Conservation (phyloP, 2,113 vertebrate genomes). For the Nothocercus julius region DNA sequence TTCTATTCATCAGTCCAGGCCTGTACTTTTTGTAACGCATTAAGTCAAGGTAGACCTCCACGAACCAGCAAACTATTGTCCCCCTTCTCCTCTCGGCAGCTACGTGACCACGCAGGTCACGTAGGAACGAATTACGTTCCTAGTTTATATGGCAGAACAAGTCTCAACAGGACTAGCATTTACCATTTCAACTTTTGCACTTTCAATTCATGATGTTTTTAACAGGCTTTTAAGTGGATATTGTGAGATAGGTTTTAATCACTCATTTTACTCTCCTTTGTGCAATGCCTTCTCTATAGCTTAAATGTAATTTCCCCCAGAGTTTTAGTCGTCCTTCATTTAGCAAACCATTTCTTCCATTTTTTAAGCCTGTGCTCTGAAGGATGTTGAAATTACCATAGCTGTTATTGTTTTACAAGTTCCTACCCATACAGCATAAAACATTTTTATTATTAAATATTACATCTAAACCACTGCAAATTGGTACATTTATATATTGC, state of each 20-base stretch:
- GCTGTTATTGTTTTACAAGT: neutral
- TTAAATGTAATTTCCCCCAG: neutral
- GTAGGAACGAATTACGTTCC: too few species aligned
- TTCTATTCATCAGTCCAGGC: neutral
- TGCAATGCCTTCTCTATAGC: neutral
- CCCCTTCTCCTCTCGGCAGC: neutral
- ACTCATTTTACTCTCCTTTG: neutral
- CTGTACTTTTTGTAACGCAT: neutral
- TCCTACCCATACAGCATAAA: neutral
- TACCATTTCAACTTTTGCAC: neutral
- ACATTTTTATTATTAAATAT: neutral
- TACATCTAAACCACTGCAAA: neutral
- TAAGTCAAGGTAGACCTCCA: neutral
- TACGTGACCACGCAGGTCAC: neutral
- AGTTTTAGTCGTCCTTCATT: neutral
- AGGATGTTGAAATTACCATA: neutral
- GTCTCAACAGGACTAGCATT: neutral
- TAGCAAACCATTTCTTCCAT: neutral
- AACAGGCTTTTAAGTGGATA: neutral
- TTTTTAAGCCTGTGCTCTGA: conserved; percentile 1
- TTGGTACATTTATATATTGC: neutral
- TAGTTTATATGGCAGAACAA: neutral
- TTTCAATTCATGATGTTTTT: neutral
- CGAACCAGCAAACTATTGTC: fast-evolving
- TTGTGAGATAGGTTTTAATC: neutral